Evolutionary conservation across 2,888 invertebrate species (phyloP).

Genomic region (Phyto melanocephala): DNA sequence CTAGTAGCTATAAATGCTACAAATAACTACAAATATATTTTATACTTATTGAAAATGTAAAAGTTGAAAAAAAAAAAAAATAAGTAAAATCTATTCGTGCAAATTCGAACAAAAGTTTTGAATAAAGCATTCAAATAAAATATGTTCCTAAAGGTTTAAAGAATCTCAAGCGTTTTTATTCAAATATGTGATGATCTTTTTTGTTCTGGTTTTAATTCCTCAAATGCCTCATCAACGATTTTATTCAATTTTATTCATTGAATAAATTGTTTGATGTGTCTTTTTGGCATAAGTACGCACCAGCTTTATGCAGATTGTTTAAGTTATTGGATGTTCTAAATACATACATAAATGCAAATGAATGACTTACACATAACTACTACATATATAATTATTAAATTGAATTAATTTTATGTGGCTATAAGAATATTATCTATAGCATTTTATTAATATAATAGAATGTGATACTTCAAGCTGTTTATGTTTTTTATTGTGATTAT

Average conservation of each 20-base stretch:
- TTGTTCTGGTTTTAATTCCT: neutral
- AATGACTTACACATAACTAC: neutral
- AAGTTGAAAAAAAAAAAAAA: too few species aligned
- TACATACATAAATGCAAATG: neutral
- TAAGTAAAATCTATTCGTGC: too few species aligned
- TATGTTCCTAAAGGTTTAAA: neutral
- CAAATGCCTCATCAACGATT: neutral
- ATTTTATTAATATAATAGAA: neutral
- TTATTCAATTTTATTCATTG: constrained; percentile 32
- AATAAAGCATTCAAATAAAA: too few species aligned
- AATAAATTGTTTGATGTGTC: constrained; percentile 21
- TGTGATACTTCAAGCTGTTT: neutral
- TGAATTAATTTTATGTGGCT: neutral
- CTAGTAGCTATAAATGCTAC: neutral
- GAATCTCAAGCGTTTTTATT: too few species aligned
- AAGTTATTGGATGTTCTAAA: neutral
- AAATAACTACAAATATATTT: too few species aligned
- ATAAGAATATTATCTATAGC: neutral
- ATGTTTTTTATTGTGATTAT: neutral
- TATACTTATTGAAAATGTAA: too few species aligned
- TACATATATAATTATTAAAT: neutral
- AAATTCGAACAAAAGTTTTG: too few species aligned
- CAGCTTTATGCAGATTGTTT: constrained; percentile 30
- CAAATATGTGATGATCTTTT: neutral
- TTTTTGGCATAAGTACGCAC: constrained; percentile 31